phyloP scores from a whole-genome alignment of 2,888 invertebrate species.

The Andrena chrysosceles region DNA sequence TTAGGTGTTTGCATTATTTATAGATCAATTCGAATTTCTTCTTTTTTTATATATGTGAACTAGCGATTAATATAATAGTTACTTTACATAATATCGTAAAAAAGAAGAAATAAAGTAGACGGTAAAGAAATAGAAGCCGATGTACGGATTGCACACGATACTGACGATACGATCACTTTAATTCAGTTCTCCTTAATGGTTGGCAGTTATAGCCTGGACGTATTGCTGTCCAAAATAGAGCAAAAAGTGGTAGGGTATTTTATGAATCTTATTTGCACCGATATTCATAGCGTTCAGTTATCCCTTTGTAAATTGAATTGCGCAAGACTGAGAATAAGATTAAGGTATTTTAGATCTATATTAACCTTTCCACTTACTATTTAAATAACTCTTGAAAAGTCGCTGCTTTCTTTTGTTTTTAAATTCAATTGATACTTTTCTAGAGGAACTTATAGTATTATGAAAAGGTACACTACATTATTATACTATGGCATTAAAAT shows the following conservation, averaged over 20 bases:
- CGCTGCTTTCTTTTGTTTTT: not conserved
- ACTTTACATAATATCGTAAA: not conserved
- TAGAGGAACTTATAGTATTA: constrained; percentile 38
- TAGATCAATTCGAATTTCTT: constrained; percentile 13
- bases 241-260: constrained; percentile 59
- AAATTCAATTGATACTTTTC: constrained; percentile 39
- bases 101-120: not conserved
- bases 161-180: constrained; percentile 68
- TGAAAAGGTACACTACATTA: constrained; percentile 50
- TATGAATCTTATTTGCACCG: constrained; percentile 54
- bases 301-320: constrained; percentile 43
- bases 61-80: not conserved
- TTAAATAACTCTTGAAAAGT: constrained; percentile 41
- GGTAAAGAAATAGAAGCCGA: constrained; percentile 15
- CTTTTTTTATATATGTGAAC: constrained; percentile 12
- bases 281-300: constrained; percentile 48
- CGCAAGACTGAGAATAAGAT: constrained; percentile 54
- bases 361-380: constrained; percentile 51
- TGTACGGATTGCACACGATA: constrained; percentile 51
- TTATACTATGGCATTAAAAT: constrained; percentile 61
- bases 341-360: constrained; percentile 44
- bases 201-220: constrained; percentile 80
- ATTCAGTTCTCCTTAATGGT: constrained; percentile 62
- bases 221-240: constrained; percentile 76
- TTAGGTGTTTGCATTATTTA: not conserved